Evolutionary conservation across 2,888 invertebrate genomes (phyloP), one percentile per base, ranked within the genome.

Genomic region (Hybos culiciformis): DNA sequence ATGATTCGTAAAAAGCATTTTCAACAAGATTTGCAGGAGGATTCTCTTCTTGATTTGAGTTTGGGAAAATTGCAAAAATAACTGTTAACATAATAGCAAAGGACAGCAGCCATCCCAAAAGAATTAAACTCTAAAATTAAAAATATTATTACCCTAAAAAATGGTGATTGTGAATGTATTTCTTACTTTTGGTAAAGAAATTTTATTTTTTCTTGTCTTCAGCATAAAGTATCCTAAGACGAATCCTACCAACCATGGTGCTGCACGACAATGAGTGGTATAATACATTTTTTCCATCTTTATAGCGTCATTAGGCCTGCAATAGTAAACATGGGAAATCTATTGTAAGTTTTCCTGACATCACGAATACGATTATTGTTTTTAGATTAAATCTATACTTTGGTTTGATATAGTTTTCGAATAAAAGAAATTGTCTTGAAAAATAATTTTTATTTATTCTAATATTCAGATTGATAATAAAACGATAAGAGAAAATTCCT

Each of bases 191-290:
- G 56, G 51, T 50, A 67, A 34, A 2, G 57, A 54, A 18, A 65
- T 57, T 44, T 56, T 59, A 38, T 56, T 53, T 6, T 59, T 59
- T 11, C 61, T 61, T 39, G 60, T 58, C 21, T 54, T 55, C 19
- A 57, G 62, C 37, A 67, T 47, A 45, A 60, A 57, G 49, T 65
- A 67, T 12, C 66, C 67, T 18, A 65, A 56, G 17, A 67, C 51
- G 5, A 64, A 57, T 19, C 67, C 67, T 42, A 61, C 57, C 44
- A 67, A 43, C 67, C 67, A 67, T 5, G 67, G 58, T n/a, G 61
- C 59, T 23, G 62, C 56, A 42, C 67, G 56, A 1, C 63, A 60
- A 41, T 66, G 65, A 3, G 64, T 66, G 3, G 65, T 62, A 48
- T 61, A 63, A 42, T 66, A 66, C 3, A 62, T 61, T 42, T 58